Conservation (phyloP, 2,797 vertebrate genomes). For the Antennarius maculatus region DNA sequence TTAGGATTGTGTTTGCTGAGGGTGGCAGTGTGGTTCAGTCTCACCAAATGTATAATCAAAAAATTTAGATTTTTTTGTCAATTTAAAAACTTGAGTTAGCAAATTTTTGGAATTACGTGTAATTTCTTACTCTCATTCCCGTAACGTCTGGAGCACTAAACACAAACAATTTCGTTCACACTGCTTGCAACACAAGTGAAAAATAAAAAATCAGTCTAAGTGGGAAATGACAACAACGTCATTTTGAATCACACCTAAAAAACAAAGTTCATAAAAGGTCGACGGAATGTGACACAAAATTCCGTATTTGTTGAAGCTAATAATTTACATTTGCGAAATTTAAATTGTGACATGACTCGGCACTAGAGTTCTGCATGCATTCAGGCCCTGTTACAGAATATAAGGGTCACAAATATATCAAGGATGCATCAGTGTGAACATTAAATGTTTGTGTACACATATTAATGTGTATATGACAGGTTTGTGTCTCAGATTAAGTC, state of each 20-base stretch:
- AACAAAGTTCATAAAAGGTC: conserved; percentile 7
- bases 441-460: conserved; percentile 9
- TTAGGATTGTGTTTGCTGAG: no score
- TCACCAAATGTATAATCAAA: neutral
- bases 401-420: neutral
- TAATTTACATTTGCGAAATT: neutral
- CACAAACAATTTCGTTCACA: conserved; percentile 39
- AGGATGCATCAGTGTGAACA: conserved; percentile 44
- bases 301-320: neutral
- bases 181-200: conserved; percentile 23
- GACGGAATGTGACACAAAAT: neutral
- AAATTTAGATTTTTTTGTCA: neutral
- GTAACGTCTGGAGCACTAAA: neutral
- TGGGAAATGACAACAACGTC: neutral
- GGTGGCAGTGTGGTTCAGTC: neutral
- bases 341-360: neutral
- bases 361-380: conserved; percentile 21
- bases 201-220: conserved; percentile 12
- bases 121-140: conserved; percentile 2
- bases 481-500: conserved; percentile 10
- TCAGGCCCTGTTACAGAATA: neutral
- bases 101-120: conserved; percentile 8
- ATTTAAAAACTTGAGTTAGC: neutral
- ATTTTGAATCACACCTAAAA: conserved; percentile 4
- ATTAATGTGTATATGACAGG: neutral